Conservation (phyloP, 2,113 vertebrate genomes). For the Passer montanus region DNA sequence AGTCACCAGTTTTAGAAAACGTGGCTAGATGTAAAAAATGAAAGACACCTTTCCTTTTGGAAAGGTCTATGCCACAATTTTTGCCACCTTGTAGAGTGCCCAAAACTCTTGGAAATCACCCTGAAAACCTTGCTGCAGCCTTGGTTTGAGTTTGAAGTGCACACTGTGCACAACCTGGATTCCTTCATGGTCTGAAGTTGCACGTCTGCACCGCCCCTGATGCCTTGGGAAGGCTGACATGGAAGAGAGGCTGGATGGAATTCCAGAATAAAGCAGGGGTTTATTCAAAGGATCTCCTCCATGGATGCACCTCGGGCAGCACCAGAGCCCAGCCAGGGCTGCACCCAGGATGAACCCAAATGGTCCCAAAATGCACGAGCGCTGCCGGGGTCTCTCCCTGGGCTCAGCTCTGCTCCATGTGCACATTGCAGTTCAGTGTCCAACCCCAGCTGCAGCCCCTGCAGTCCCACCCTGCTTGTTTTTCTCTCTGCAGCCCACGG, state of each 20-base stretch:
- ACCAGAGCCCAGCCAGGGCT: not conserved
- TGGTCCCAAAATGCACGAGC: not conserved
- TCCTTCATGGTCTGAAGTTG: not conserved
- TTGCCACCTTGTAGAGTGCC: not conserved
- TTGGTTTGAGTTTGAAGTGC: not conserved
- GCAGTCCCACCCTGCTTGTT: not conserved
- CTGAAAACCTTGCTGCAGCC: not conserved
- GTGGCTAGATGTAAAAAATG: not conserved
- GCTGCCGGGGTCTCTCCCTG: not conserved
- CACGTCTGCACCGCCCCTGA: not conserved
- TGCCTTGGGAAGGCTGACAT: not conserved
- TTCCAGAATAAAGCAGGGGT: not conserved
- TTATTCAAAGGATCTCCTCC: not conserved
- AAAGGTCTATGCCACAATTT: not conserved
- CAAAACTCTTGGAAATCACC: not conserved
- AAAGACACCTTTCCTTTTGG: not conserved
- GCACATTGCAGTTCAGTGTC: not conserved
- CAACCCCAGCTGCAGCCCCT: not conserved
- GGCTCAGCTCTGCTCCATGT: not conserved
- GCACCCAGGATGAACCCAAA: not conserved
- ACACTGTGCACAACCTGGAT: not conserved
- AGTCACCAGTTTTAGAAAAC: not conserved
- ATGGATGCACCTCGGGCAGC: not conserved
- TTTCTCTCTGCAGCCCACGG: not conserved
- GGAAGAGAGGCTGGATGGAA: not conserved